phyloP scores from a whole-genome alignment of 2,797 vertebrate species.

The Pseudotriccus pelzelni region DNA sequence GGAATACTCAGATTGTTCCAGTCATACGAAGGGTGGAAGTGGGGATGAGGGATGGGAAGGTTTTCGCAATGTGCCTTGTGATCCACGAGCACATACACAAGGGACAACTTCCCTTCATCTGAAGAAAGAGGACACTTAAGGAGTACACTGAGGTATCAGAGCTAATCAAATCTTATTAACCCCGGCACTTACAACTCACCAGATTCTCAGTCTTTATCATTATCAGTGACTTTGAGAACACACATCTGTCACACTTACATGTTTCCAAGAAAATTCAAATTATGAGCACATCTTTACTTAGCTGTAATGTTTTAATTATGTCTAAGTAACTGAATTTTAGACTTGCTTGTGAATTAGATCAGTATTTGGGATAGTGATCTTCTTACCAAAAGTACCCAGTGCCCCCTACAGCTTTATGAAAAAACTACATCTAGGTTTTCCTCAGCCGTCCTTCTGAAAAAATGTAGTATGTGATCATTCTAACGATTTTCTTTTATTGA shows the following conservation, averaged over 20 bases:
- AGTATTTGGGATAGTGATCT: background rate
- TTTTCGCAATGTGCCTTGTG: background rate
- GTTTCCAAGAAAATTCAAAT: background rate
- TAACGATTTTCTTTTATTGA: background rate
- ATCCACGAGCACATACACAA: background rate
- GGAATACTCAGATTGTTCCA: background rate
- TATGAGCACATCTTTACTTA: background rate
- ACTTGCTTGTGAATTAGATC: background rate
- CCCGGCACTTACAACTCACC: background rate
- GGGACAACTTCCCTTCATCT: background rate
- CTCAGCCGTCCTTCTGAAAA: background rate
- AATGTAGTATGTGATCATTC: rapidly evolving
- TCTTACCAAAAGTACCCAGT: background rate
- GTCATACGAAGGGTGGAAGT: background rate
- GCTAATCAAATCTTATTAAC: background rate
- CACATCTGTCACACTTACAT: background rate
- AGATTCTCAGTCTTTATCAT: background rate
- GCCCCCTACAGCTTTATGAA: conserved; percentile 18
- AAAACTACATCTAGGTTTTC: background rate
- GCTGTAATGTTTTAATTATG: background rate
- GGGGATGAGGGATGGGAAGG: background rate
- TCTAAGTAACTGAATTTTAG: background rate
- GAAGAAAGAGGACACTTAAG: background rate
- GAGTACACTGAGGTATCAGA: background rate
- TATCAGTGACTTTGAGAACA: background rate